Percentiles rank a stretch among this genome's conserved stretches.
phyloP scores from a whole-genome alignment of 2,797 vertebrate genomes.

The Aplochiton taeniatus region DNA sequence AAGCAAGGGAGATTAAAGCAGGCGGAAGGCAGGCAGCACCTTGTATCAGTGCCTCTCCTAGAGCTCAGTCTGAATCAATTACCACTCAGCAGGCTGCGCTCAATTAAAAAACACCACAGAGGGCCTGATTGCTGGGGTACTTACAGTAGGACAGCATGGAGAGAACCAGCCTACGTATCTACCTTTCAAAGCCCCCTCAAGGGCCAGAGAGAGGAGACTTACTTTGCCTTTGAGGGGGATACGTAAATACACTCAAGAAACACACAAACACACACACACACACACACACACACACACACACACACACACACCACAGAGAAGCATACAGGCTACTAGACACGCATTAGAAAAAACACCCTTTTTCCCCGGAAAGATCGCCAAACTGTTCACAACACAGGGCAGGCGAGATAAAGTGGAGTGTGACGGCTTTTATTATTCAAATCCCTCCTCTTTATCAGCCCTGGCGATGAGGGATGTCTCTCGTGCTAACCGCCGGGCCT shows the following conservation, averaged over 20 bases:
- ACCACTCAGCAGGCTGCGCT: slow-evolving; percentile 85
- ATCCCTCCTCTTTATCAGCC: slow-evolving; percentile 66
- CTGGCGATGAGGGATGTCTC: slow-evolving; percentile 55
- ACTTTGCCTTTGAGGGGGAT: slow-evolving; percentile 71
- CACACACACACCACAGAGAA: slow-evolving; percentile 32
- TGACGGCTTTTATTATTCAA: slow-evolving; percentile 78
- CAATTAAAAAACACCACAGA: slow-evolving; percentile 86
- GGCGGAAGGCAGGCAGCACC: slow-evolving; percentile 84
- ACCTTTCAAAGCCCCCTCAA: slow-evolving; percentile 81
- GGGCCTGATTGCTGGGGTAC: slow-evolving; percentile 76
- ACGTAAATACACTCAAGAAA: background rate
- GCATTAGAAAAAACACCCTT: slow-evolving; percentile 20
- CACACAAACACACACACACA: slow-evolving; percentile 30
- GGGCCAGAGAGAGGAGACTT: slow-evolving; percentile 76
- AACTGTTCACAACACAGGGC: background rate
- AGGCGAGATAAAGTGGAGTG: slow-evolving; percentile 48
- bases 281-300: slow-evolving; percentile 31
- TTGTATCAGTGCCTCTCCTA: slow-evolving; percentile 87
- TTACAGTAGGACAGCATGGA: slow-evolving; percentile 82
- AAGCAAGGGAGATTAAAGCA: slow-evolving; percentile 94
- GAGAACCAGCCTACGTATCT: slow-evolving; percentile 79
- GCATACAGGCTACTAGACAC: background rate
- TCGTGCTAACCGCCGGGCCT: slow-evolving; percentile 56
- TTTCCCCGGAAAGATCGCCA: background rate
- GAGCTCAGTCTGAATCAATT: slow-evolving; percentile 90